A percentile compares a stretch with the other conserved stretches of the same genome.
Conservation (phyloP, 2,113 vertebrate species). For the Leiothrix lutea region DNA sequence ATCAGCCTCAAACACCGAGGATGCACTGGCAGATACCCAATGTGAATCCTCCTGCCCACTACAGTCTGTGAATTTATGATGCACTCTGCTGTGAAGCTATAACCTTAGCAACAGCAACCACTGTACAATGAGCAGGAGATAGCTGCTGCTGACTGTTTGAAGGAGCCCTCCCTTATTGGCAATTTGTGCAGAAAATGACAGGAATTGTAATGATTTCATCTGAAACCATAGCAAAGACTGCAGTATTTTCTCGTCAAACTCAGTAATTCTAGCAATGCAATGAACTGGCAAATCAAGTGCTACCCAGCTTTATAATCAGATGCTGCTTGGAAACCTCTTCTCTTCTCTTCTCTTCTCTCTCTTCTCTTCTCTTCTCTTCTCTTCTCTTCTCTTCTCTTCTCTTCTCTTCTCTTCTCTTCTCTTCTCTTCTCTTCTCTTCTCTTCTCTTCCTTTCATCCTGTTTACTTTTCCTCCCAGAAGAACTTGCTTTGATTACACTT, state of each 20-base stretch:
- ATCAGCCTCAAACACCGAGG: neutral
- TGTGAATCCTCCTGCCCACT: neutral
- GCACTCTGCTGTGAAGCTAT: constrained; percentile 24
- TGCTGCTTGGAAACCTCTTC: neutral
- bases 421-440: neutral
- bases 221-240: neutral
- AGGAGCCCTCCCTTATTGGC: neutral
- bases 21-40: constrained; percentile 31
- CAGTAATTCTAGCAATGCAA: neutral
- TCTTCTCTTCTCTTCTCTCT: neutral
- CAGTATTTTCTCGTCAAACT: neutral
- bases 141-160: constrained; percentile 2
- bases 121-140: neutral
- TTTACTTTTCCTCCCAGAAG: neutral
- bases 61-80: constrained; percentile 17
- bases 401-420: neutral
- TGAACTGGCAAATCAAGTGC: neutral
- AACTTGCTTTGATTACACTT: neutral
- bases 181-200: constrained; percentile 32
- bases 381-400: neutral
- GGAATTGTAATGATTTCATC: constrained; percentile 8
- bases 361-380: neutral
- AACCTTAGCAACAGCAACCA: constrained; percentile 51
- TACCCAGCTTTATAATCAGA: neutral
- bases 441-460: neutral